Conservation (phyloP, 1,140 invertebrate species). For the Manduca sexta region DNA sequence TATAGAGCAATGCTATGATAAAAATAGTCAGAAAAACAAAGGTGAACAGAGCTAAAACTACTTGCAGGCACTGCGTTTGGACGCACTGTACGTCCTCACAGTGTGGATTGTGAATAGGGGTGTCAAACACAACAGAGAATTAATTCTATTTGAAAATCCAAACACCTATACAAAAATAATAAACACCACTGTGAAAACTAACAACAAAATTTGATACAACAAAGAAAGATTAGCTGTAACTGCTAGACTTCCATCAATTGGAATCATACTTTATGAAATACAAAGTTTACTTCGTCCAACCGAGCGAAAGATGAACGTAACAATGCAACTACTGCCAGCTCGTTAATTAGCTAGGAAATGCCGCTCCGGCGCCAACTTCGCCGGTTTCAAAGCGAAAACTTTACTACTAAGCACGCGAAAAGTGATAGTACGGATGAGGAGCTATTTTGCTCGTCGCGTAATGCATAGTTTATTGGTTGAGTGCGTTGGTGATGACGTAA, state of each 20-base stretch:
- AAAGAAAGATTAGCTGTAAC: too few species aligned
- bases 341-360: conserved; percentile 21
- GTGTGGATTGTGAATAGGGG: too few species aligned
- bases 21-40: too few species aligned
- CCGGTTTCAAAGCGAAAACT: conserved; percentile 17
- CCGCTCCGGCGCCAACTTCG: conserved; percentile 14
- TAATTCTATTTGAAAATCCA: too few species aligned
- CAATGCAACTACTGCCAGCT: conserved; percentile 13
- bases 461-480: conserved; percentile 12
- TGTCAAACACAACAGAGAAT: too few species aligned
- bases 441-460: conserved; percentile 7
- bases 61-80: too few species aligned
- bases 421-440: conserved; percentile 17
- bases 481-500: neutral
- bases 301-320: conserved; percentile 15
- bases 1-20: too few species aligned
- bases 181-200: too few species aligned
- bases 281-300: conserved; percentile 17
- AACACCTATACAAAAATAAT: too few species aligned
- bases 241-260: conserved; percentile 1
- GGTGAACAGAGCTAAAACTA: too few species aligned
- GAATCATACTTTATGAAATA: conserved; percentile 9
- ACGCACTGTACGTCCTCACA: too few species aligned
- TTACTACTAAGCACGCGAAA: conserved; percentile 21
- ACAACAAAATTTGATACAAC: too few species aligned